Conservation (phyloP, 1,140 invertebrate genomes). For the Pectinophora gossypiella region DNA sequence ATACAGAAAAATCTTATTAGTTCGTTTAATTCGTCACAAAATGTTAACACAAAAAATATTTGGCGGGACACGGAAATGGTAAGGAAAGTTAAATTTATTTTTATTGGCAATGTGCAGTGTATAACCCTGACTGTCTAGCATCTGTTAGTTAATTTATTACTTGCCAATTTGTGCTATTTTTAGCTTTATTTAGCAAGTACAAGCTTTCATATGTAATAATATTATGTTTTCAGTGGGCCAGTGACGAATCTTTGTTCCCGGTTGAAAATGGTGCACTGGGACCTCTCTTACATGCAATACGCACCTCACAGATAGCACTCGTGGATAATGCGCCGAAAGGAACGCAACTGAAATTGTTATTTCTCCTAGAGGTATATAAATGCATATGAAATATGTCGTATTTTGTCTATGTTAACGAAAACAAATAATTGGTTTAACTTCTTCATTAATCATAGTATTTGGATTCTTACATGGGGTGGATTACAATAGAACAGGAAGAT, state of each 20-base stretch:
- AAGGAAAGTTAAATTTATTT: constrained; percentile 22
- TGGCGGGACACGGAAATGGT: constrained; percentile 47
- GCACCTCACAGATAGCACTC: constrained; percentile 81
- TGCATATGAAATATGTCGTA: no score
- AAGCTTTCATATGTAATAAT: background rate
- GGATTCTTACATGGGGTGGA: no score
- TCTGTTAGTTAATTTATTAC: no score
- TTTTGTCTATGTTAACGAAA: no score
- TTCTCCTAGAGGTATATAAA: constrained; percentile 84
- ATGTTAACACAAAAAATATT: constrained; percentile 26
- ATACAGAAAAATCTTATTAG: constrained; percentile 41
- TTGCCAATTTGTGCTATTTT: no score
- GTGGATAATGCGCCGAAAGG: constrained; percentile 87
- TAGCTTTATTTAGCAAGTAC: background rate
- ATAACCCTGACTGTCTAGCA: no score
- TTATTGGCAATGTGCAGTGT: no score
- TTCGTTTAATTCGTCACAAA: constrained; percentile 43
- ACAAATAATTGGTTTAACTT: no score
- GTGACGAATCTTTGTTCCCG: constrained; percentile 80
- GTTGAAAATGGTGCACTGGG: constrained; percentile 80
- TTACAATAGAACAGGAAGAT: no score
- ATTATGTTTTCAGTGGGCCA: constrained; percentile 81
- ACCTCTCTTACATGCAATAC: constrained; percentile 82
- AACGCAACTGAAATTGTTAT: constrained; percentile 92
- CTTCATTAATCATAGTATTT: no score